Base-by-base conservation (phyloP, 2,888 invertebrate genomes). In the Dorcus hopei region DNA sequence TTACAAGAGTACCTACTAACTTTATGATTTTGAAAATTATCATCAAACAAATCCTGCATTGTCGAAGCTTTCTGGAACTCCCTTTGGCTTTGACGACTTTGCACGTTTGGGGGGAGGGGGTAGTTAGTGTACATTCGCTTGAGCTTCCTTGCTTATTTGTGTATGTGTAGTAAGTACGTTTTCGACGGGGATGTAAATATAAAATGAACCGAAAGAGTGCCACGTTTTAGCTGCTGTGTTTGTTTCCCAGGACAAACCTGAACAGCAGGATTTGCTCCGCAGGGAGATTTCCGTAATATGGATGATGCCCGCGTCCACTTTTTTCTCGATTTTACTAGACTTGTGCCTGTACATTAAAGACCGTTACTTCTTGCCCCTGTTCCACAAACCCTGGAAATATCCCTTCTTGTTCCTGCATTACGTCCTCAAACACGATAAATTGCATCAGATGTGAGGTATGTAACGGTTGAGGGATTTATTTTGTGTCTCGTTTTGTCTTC, bases 381-480 rank as follows among this genome's bases (percentile, higher is more conserved):
- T 77, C 11, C 71, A 67, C 62, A 72, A 73, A 65, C 72, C 77
- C 39, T 64, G 76, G 60, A 72, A 70, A 64, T 68, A 74, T 59
- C 76, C 78, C 14, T 72, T 79, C 56, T 65, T 78, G 60, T 68
- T 77, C 33, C 65, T 78, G 58, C 74, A 77, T 63, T 77, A 76
- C 67, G 74, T 76, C 65, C 68, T 76, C 65, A 77, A 73, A 69
- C 76, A 78, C 68, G 70, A 68, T 68, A 78, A 77, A 68, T 69
- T 78, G 62, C 75, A 76, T 68, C 75, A 70, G 66, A 63, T 65
- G 67, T 66, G 66, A 74, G 69, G 68, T 67, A 68, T 66, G 70
- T 69, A 62, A 52, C 16, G 16, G 11, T 42, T 26, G 38, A 38
- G 14, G 14, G n/a, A 40, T 50, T 38, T 50, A 38, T 49, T 38